Evolutionary conservation across 2,113 vertebrate species (phyloP), one percentile per base, ranked within the genome.

Genomic region (Microcebus murinus): DNA sequence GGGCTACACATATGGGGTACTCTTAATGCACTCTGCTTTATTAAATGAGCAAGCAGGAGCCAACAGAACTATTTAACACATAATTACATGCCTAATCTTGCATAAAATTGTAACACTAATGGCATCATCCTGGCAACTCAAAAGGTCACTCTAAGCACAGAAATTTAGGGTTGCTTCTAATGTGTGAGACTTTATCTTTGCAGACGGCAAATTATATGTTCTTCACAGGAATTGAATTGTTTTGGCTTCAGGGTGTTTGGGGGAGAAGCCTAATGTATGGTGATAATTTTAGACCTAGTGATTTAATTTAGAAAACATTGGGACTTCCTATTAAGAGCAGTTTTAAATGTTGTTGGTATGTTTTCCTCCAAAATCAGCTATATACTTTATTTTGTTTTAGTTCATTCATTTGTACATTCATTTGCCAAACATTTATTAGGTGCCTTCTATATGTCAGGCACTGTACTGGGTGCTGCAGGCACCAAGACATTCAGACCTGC

Each of bases 31-130:
- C 91, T 96, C 95, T 96, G 95, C 94, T 98, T 98, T 98, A 97
- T 98, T 98, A 98, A 96, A 77, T 83, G 95, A 92, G 96, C 90
- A 95, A 97, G 94, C 97, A 94, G 96, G 95, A 97, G 94, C 85
- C 97, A 96, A 98, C 76, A 45, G 90, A 88, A 88, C 90, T 96
- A 98, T 98, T 99, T 99, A 99, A 98, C 98, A 99, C 97, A 94
- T 96, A 98, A 99, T 99, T 98, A 97, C 98, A 97, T 68, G 59
- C 85, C 97, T 99, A 99, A 99, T 99, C 98, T 98, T 98, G 98
- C 97, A 95, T 98, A 97, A 99, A 98, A 99, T 97, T 97, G 25
- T 98, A 95, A 93, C 86, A 94, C 96, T 98, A 98, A 98, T 98
- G 98, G 98, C 97, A 97, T 98, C 97, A 98, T 81, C 71, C n/a